These are phyloP conservation scores for Atherinosoma microstoma DNA, from an alignment of 2,797 vertebrate species.

Conservation along the genomic window DNA sequence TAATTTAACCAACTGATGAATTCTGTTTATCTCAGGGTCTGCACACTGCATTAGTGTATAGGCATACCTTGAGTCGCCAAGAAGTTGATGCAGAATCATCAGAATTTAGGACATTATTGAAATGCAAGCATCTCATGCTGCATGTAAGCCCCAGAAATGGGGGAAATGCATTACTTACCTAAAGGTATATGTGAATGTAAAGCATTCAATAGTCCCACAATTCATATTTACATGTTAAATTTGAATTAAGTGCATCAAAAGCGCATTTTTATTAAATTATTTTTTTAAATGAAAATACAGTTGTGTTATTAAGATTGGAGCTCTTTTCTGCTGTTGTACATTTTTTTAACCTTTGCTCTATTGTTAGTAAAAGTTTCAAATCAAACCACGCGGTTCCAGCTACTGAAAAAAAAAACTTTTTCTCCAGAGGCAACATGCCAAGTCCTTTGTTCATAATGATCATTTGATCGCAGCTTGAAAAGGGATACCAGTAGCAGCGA, in stretches of 20 bases:
- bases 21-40: constrained; percentile 37
- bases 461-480: constrained; percentile 83
- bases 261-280: not conserved
- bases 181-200: not conserved
- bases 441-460: constrained; percentile 80
- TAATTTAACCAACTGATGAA: constrained; percentile 59
- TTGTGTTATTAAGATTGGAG: not conserved
- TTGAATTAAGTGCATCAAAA: not conserved
- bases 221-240: not conserved
- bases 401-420: constrained; percentile 74
- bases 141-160: constrained; percentile 31
- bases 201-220: not conserved
- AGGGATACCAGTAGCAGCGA: constrained; percentile 72
- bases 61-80: not conserved
- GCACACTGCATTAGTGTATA: not conserved
- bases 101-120: constrained; percentile 8
- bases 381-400: constrained; percentile 70
- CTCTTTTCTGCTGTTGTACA: not conserved
- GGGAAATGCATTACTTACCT: constrained; percentile 5
- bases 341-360: not conserved
- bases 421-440: constrained; percentile 77
- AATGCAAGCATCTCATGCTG: constrained; percentile 45
- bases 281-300: not conserved
- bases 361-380: constrained; percentile 57
- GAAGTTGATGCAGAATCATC: constrained; percentile 19